phyloP scores from a whole-genome alignment of 2,888 invertebrate genomes.

The Cheilosia scutellata region DNA sequence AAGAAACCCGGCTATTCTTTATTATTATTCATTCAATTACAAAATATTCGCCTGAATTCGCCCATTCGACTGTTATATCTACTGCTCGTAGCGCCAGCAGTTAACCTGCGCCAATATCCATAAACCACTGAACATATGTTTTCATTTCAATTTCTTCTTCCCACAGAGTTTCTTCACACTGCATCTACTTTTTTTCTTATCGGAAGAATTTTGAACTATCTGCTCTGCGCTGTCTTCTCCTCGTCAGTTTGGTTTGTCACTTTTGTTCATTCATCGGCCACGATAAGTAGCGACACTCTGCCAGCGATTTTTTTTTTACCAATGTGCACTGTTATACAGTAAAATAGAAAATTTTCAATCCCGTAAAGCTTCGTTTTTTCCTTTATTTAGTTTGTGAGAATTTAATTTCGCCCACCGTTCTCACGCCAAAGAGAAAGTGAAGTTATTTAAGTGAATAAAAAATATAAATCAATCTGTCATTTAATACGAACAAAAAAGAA shows the following conservation, averaged over 20 bases:
- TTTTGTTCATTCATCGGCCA: slow-evolving; percentile 61
- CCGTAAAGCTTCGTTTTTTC: slow-evolving; percentile 19
- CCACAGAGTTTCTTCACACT: slow-evolving; percentile 11
- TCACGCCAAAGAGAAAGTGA: slow-evolving; percentile 5
- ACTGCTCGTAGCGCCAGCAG: neutral
- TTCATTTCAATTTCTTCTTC: slow-evolving; percentile 21
- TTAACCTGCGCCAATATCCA: neutral
- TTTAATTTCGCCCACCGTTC: neutral
- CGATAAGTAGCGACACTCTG: slow-evolving; percentile 27
- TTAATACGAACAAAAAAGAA: slow-evolving; percentile 12
- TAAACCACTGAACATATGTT: slow-evolving; percentile 41
- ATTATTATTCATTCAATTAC: too few relatives aligned
- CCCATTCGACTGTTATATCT: neutral
- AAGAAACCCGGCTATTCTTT: too few relatives aligned
- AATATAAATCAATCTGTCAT: neutral
- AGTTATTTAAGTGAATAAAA: neutral
- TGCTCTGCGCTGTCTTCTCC: slow-evolving; percentile 17
- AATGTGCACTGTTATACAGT: slow-evolving; percentile 30
- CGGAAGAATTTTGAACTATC: slow-evolving; percentile 23
- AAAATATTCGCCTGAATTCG: neutral
- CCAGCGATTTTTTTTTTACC: slow-evolving; percentile 39
- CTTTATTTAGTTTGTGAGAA: neutral
- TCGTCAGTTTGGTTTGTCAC: slow-evolving; percentile 4
- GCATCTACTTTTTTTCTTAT: slow-evolving; percentile 31
- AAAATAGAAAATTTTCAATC: slow-evolving; percentile 30